A percentile compares a stretch with the other conserved stretches of the same genome.
Evolutionary conservation across 1,140 invertebrate species (phyloP).

Genomic region (Ceratoteleas bidentatus): DNA sequence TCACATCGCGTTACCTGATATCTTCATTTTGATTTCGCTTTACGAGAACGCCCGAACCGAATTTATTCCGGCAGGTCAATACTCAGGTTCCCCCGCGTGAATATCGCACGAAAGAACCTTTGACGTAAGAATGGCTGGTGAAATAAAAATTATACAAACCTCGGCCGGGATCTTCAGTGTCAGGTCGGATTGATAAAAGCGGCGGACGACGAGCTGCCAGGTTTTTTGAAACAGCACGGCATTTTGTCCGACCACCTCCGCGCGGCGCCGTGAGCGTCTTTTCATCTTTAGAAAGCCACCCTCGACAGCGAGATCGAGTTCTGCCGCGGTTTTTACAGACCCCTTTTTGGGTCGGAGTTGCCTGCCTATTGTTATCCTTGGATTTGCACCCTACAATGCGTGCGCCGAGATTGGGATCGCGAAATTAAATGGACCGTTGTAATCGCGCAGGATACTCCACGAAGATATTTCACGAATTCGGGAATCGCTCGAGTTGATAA

Average conservation of each 20-base stretch:
- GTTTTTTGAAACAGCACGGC: slow-evolving; percentile 60
- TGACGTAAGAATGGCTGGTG: slow-evolving; percentile 52
- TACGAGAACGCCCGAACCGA: slow-evolving; percentile 24
- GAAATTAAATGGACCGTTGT: slow-evolving; percentile 64
- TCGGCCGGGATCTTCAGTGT: slow-evolving; percentile 45
- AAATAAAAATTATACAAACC: slow-evolving; percentile 63
- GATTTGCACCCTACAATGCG: slow-evolving; percentile 60
- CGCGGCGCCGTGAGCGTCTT: slow-evolving; percentile 52
- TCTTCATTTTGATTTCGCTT: slow-evolving; percentile 51
- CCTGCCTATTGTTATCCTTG: slow-evolving; percentile 62
- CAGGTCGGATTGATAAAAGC: slow-evolving; percentile 63
- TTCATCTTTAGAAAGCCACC: slow-evolving; percentile 64
- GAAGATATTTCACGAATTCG: slow-evolving; percentile 40
- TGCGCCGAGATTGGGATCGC: slow-evolving; percentile 59
- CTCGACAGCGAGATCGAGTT: slow-evolving; percentile 55
- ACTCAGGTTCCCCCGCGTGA: slow-evolving; percentile 24
- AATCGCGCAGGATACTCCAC: slow-evolving; percentile 48
- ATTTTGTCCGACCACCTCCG: slow-evolving; percentile 52
- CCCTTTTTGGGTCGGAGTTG: slow-evolving; percentile 54
- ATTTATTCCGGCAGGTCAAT: slow-evolving; percentile 46
- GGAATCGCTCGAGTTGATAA: slow-evolving; percentile 30
- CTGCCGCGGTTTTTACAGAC: slow-evolving; percentile 58
- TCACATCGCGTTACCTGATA: slow-evolving; percentile 55
- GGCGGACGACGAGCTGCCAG: slow-evolving; percentile 50
- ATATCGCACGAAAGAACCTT: slow-evolving; percentile 46